phyloP scores from a whole-genome alignment of 2,797 vertebrate genomes.

The Monodelphis domestica region DNA sequence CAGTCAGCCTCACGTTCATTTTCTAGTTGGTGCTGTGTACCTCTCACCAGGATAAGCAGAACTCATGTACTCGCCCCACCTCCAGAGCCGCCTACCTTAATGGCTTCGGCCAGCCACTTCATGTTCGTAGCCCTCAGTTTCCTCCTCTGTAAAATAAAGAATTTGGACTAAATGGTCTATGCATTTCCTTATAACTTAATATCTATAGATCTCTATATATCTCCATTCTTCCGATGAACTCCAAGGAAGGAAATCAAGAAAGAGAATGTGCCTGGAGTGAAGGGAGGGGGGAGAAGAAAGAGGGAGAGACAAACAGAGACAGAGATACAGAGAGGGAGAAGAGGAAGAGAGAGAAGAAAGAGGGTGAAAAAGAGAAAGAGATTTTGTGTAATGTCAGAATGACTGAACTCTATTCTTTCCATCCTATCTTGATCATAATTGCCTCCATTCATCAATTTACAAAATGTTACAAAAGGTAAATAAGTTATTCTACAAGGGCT shows the following conservation, averaged over 20 bases:
- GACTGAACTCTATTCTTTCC: not conserved
- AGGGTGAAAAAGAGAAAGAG: too few relatives aligned
- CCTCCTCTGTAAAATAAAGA: not conserved
- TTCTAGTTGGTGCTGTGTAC: not conserved
- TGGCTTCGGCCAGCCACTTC: not conserved
- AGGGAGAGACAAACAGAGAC: not conserved
- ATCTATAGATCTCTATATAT: not conserved
- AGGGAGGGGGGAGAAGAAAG: not conserved
- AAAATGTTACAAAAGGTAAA: not conserved
- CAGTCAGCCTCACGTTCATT: not conserved
- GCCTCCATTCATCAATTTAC: not conserved
- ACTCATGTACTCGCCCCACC: not conserved
- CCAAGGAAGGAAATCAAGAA: not conserved
- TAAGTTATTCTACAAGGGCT: not conserved
- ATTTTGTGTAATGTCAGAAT: not conserved
- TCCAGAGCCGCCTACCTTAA: not conserved
- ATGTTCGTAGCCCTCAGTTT: not conserved
- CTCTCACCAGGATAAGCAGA: not conserved
- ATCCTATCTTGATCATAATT: not conserved
- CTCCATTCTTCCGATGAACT: not conserved
- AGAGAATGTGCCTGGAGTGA: not conserved
- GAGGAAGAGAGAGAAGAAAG: too few relatives aligned
- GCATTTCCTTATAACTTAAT: not conserved
- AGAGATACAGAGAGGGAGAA: too few relatives aligned
- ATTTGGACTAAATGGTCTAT: not conserved